Conservation (phyloP, 2,113 vertebrate species). For the Semicossyphus pulcher region DNA sequence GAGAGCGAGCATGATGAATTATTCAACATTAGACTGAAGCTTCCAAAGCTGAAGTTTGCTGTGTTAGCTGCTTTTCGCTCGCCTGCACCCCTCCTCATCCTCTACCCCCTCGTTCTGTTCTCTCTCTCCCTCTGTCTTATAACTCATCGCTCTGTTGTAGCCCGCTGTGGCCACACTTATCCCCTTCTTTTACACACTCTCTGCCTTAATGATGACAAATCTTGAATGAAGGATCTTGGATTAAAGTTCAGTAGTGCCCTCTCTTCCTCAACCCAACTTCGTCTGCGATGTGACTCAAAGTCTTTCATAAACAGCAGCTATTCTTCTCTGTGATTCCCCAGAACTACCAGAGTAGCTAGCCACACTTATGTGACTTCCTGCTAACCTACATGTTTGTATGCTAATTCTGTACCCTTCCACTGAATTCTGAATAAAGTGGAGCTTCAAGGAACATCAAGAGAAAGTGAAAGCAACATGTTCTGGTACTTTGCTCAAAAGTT, state of each 20-base stretch:
- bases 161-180: neutral
- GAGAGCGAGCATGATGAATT: conserved; percentile 65
- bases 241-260: neutral
- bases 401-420: too few relatives aligned
- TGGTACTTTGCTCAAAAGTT: neutral
- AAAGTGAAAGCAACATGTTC: conserved; percentile 14
- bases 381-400: too few relatives aligned
- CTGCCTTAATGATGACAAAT: conserved; percentile 15
- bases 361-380: neutral
- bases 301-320: neutral
- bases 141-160: conserved; percentile 11
- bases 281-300: neutral
- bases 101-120: neutral
- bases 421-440: neutral
- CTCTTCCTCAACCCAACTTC: neutral
- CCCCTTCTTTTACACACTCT: neutral
- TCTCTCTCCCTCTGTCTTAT: conserved; percentile 14
- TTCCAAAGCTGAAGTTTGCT: conserved; percentile 67
- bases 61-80: conserved; percentile 63
- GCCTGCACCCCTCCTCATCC: conserved; percentile 8
- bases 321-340: conserved; percentile 5
- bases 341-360: neutral
- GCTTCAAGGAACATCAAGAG: neutral
- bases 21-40: conserved; percentile 65
- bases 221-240: neutral